phyloP scores from a whole-genome alignment of 2,797 vertebrate genomes.

The Aphelocoma californica region DNA sequence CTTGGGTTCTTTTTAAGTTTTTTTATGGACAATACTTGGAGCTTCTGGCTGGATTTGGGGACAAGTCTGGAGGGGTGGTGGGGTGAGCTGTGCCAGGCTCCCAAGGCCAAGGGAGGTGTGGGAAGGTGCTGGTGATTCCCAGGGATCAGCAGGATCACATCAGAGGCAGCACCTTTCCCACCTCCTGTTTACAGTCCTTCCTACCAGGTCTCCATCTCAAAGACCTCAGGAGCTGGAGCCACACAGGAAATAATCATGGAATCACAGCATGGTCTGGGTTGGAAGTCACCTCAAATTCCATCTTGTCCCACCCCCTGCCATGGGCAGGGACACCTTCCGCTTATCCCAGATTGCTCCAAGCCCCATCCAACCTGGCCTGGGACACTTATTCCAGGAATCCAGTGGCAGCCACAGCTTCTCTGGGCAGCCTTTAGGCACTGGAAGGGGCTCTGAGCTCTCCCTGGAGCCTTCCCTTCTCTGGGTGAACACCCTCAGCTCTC shows the following conservation, averaged over 20 bases:
- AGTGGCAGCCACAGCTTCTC: neutral
- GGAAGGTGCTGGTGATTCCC: neutral
- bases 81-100: neutral
- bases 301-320: rapidly evolving
- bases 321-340: neutral
- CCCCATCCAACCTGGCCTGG: rapidly evolving
- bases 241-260: neutral
- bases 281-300: neutral
- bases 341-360: neutral
- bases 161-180: neutral
- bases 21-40: neutral
- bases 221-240: neutral
- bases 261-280: neutral
- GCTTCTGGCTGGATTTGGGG: neutral
- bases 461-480: neutral
- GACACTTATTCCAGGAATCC: neutral
- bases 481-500: neutral
- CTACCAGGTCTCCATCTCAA: neutral
- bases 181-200: neutral
- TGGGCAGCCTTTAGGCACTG: neutral
- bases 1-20: neutral
- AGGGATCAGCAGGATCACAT: neutral
- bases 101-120: neutral
- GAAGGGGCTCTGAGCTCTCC: neutral
- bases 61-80: neutral